Conservation (phyloP, 2,888 invertebrate genomes). For the Hipparchia sbordonii region DNA sequence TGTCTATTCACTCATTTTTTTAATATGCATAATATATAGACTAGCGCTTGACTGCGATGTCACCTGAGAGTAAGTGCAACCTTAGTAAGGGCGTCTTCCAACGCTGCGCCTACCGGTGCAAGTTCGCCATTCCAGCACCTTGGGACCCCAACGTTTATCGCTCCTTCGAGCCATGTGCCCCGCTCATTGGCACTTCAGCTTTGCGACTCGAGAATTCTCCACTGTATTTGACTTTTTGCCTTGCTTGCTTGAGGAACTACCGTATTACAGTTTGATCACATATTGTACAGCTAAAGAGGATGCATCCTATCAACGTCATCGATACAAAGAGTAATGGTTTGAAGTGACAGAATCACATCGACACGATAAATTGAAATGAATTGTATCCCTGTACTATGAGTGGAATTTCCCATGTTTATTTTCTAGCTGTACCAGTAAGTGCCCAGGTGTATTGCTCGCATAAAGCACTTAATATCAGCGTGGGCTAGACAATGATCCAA, state of each 20-base stretch:
- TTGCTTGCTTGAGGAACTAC: constrained; percentile 1
- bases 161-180: too few relatives aligned
- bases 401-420: neutral
- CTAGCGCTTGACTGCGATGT: too few relatives aligned
- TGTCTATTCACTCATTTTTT: too few relatives aligned
- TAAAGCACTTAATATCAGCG: constrained; percentile 16
- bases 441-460: neutral
- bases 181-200: neutral
- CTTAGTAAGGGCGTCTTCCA: too few relatives aligned
- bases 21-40: too few relatives aligned
- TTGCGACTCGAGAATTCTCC: neutral
- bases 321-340: constrained; percentile 32
- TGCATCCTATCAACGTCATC: constrained; percentile 27
- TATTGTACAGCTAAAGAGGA: constrained; percentile 28
- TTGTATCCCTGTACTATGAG: neutral
- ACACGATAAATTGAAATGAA: constrained; percentile 21
- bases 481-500: constrained; percentile 33
- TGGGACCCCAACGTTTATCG: too few relatives aligned
- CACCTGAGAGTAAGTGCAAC: too few relatives aligned
- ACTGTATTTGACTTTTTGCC: neutral
- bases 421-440: neutral
- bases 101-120: too few relatives aligned
- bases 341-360: constrained; percentile 16
- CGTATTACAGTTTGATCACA: constrained; percentile 43
- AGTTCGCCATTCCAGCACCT: too few relatives aligned